Conservation (phyloP, 2,888 invertebrate genomes). For the Acanthosoma haemorrhoidale region DNA sequence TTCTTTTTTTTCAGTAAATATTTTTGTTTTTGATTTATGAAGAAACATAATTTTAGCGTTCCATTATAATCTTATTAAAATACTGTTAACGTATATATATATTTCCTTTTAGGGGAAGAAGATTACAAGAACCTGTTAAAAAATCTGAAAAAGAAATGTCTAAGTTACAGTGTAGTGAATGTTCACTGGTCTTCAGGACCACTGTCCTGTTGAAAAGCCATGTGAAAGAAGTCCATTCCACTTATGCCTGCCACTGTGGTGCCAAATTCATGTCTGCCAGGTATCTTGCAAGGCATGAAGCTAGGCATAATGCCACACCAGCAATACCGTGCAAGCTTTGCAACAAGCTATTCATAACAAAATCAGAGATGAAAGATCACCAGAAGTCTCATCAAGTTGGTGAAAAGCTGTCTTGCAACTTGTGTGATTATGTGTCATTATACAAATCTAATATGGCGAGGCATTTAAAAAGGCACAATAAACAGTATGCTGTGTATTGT, state of each 20-base stretch:
- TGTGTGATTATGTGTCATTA: conserved; percentile 48
- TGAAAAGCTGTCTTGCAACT: conserved; percentile 44
- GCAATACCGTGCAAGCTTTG: conserved; percentile 30
- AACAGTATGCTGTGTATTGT: conserved; percentile 49
- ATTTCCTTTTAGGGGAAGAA: conserved; percentile 27
- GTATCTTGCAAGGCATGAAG: conserved; percentile 25
- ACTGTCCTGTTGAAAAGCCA: background rate
- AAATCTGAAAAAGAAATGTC: background rate
- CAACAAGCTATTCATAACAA: conserved; percentile 28
- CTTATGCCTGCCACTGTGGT: conserved; percentile 28
- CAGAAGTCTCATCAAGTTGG: conserved; percentile 50
- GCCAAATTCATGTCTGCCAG: conserved; percentile 22
- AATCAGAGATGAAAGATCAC: conserved; percentile 45
- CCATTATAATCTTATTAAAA: no score
- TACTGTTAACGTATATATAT: background rate
- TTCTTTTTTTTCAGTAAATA: no score
- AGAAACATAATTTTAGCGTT: no score
- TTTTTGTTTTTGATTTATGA: no score
- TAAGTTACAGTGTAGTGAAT: background rate
- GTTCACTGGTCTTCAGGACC: background rate
- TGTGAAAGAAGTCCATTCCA: conserved; percentile 27
- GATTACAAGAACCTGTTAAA: background rate
- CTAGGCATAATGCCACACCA: conserved; percentile 27
- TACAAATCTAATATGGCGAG: conserved; percentile 48
- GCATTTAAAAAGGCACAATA: conserved; percentile 55